Conservation (phyloP, 2,797 vertebrate species). For the Antrozous pallidus region DNA sequence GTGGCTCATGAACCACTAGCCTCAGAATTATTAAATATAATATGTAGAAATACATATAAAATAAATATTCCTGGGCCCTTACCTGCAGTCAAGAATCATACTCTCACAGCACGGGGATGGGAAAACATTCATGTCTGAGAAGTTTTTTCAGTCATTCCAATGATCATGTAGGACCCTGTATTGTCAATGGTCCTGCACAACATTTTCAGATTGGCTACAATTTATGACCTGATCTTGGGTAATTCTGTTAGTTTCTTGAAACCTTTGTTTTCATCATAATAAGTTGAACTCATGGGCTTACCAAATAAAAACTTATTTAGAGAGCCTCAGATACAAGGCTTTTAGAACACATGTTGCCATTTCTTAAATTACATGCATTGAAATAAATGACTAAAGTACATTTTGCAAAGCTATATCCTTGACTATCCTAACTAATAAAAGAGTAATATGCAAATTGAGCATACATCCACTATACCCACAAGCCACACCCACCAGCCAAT, state of each 20-base stretch:
- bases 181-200: neutral
- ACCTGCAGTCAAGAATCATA: neutral
- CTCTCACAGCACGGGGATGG: neutral
- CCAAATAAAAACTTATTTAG: slow-evolving; percentile 10
- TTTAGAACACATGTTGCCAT: slow-evolving; percentile 12
- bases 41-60: neutral
- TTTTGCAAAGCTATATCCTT: neutral
- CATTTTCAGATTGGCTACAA: neutral
- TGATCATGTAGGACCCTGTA: neutral
- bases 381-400: slow-evolving; percentile 28
- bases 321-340: slow-evolving; percentile 36
- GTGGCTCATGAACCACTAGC: neutral
- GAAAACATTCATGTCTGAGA: neutral
- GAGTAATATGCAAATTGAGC: too few species aligned
- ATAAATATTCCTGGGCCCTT: neutral
- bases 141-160: neutral
- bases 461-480: too few species aligned
- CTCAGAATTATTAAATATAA: neutral
- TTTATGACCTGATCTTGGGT: slow-evolving; percentile 3
- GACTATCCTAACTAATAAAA: too few species aligned
- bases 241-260: slow-evolving; percentile 24
- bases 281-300: neutral
- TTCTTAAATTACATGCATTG: slow-evolving; percentile 42
- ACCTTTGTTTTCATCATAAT: neutral
- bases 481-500: too few species aligned